Conservation (phyloP, 2,797 vertebrate genomes). For the Limosa lapponica region DNA sequence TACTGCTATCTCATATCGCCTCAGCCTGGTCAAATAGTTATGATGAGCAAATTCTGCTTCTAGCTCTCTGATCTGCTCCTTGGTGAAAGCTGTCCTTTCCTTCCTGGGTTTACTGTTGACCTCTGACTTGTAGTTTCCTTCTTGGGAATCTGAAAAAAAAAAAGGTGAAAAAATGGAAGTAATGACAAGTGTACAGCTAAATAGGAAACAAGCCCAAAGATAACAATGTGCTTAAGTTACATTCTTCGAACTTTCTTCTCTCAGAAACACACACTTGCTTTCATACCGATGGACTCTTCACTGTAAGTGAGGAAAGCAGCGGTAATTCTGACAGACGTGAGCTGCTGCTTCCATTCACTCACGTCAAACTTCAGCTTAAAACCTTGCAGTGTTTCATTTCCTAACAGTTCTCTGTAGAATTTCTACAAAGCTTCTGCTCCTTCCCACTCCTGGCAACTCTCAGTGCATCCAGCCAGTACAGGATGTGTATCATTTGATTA, state of each 20-base stretch:
- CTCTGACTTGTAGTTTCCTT: constrained; percentile 97
- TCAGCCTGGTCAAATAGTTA: constrained; percentile 98
- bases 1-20: constrained; percentile 98
- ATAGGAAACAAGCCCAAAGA: background rate
- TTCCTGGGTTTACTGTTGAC: constrained; percentile 98
- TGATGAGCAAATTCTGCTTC: constrained; percentile 99
- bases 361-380: background rate
- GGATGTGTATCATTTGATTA: constrained; percentile 9
- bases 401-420: background rate
- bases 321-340: background rate
- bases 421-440: constrained; percentile 16
- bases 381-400: constrained; percentile 1
- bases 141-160: constrained; percentile 92
- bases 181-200: background rate
- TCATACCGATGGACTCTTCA: background rate
- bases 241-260: background rate
- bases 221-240: background rate
- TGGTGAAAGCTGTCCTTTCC: constrained; percentile 98
- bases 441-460: background rate
- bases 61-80: constrained; percentile 98
- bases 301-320: background rate
- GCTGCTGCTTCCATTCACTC: background rate
- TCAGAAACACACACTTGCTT: background rate
- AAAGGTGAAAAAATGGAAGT: constrained; percentile 57
- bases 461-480: background rate